phyloP scores from a whole-genome alignment of 2,888 invertebrate species.

The Acleris sparsana region DNA sequence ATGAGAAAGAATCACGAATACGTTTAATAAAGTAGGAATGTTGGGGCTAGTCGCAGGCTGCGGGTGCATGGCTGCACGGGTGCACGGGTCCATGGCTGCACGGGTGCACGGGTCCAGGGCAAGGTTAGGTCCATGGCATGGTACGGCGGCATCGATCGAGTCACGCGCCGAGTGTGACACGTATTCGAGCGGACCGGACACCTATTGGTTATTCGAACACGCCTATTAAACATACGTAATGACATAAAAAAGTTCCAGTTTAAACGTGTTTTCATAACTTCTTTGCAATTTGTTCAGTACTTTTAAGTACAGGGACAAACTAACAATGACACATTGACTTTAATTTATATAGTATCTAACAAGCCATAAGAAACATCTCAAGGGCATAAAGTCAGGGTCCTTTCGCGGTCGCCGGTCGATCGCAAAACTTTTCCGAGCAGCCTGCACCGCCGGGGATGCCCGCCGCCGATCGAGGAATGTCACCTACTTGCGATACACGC shows the following conservation, averaged over 20 bases:
- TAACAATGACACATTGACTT: too few relatives aligned
- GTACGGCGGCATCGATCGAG: conserved; percentile 68
- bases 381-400: neutral
- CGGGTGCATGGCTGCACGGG: conserved; percentile 35
- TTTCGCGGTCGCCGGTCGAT: neutral
- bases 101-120: conserved; percentile 45
- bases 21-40: conserved; percentile 14
- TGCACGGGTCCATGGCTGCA: conserved; percentile 46
- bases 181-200: neutral
- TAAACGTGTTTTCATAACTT: too few relatives aligned
- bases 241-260: too few relatives aligned
- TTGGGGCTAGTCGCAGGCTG: conserved; percentile 10
- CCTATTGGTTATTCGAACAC: neutral
- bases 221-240: too few relatives aligned
- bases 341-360: too few relatives aligned
- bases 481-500: conserved; percentile 13
- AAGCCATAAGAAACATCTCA: too few relatives aligned
- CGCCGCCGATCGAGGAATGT: conserved; percentile 24
- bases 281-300: too few relatives aligned
- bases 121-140: conserved; percentile 57
- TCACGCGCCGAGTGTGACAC: conserved; percentile 39
- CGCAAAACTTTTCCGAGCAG: conserved; percentile 1
- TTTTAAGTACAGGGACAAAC: too few relatives aligned
- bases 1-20: neutral
- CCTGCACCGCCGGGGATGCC: conserved; percentile 22